Base-by-base conservation (phyloP, 2,888 invertebrate genomes). In the Chymomyza caudatula region DNA sequence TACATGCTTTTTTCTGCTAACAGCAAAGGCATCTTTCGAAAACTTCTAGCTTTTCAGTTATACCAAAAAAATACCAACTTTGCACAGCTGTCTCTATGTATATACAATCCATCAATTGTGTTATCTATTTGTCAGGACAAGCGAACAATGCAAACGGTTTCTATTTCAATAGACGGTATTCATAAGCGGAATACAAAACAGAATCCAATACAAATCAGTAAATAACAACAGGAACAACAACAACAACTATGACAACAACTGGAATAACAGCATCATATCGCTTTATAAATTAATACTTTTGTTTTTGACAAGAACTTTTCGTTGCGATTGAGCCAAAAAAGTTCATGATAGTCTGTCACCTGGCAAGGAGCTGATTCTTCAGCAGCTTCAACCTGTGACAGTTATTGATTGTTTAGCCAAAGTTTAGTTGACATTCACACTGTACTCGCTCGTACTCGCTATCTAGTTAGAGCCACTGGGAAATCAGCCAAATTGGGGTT, bases 331-430 rank as follows among this genome's bases (percentile, higher is more conserved):
- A 37, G 29, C 29, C 29, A 37, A 37, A 37, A 37, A 11, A 11
- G 8, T 29, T 37, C 11, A 6, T 25, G 25, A 11, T 37, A 47
- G 47, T 47, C 19, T 13, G 15, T 47, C 47, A 47, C 47, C 47
- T 47, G 17, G 19, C 47, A 6, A 37, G 5, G 17, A 17, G n/a
- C 47, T 17, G 19, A 47, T 17, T 47, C 15, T 15, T 19, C 19
- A 2, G 3, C 47, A 47, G 19, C 15, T 15, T 47, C 19, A 15
- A 47, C n/a, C 47, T 69, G 71, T 82, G 78, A 82, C 79, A 82
- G 79, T 69, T 79, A 82, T 79, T 79, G 80, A 79, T 79, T 79
- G 82, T 79, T 79, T 74, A 69, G 69, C 22, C 63, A 53, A 69
- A 69, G 65, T 49, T 58, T 20, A 5, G 19, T 6, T 37, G 29